Evolutionary conservation across 2,113 vertebrate genomes (phyloP).

Genomic region (Glaucomys volans): DNA sequence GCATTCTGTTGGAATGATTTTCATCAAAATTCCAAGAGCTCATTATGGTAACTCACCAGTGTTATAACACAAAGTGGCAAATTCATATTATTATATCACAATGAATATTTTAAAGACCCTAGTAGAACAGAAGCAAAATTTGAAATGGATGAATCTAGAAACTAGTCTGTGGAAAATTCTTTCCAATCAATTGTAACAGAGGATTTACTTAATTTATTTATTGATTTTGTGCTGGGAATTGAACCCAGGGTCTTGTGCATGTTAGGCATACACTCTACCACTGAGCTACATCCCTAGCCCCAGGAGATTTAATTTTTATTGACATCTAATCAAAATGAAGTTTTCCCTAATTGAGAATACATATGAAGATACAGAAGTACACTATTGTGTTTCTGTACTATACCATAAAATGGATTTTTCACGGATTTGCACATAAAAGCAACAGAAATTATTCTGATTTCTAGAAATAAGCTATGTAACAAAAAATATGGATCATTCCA

Average conservation of each 20-base stretch:
- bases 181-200: not conserved
- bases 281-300: not conserved
- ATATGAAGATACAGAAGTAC: not conserved
- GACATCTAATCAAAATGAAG: not conserved
- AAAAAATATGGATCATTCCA: not conserved
- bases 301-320: not conserved
- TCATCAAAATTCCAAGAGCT: not conserved
- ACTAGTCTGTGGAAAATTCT: not conserved
- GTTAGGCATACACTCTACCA: not conserved
- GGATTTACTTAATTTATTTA: not conserved
- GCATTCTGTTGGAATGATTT: not conserved
- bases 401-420: not conserved
- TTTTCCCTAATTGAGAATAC: not conserved
- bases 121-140: not conserved
- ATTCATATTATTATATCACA: not conserved
- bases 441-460: slow-evolving; percentile 12
- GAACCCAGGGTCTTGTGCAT: not conserved
- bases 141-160: not conserved
- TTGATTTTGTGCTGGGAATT: not conserved
- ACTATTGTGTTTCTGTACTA: not conserved
- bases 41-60: not conserved
- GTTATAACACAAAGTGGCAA: not conserved
- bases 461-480: not conserved
- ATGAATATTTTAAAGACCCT: not conserved
- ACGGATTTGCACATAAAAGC: not conserved